Base-by-base conservation (phyloP, 2,888 invertebrate species). In the Caprella mutica region DNA sequence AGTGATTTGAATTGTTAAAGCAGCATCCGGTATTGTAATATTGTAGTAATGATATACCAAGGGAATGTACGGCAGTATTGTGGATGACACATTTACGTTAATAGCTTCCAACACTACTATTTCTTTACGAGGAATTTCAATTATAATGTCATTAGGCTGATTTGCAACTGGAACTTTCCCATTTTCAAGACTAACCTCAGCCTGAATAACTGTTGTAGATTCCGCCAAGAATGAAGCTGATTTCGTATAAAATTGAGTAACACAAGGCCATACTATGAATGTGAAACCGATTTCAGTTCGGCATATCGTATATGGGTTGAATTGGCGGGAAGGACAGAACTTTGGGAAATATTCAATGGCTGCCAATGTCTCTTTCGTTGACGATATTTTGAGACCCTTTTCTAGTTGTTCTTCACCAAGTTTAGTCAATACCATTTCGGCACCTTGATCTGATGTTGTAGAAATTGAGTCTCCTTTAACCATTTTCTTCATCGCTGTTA, bases 41-140 rank as follows among this genome's bases (percentile, higher is more conserved):
- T 59, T 61, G 35, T 59, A 57, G 5, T 33, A 14, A 39, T 62
- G 62, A 40, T 62, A 62, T 29, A 62, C 56, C 24, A 62, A 44
- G 8, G 58, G 58, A 27, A 59, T 17, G 26, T 26, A 26, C 19
- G 17, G 19, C 17, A 53, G 29, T 8, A 62, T 48, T 5, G 12
- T 29, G 5, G 29, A 52, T 21, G 48, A 50, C 14, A 42, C 42
- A 23, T 56, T 52, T 17, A 56, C 59, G 29, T 19, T 5, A 23
- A 42, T n/a, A 17, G 56, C 50, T 12, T 35, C 19, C 8, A 53
- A 56, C 29, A 56, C 9, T 9, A 29, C 30, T 30, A 48, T 39
- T 30, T 42, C 40, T 44, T 27, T 19, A 46, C 56, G 46, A 19
- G 62, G 59, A 42, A 62, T 59, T 42, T 50, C 53, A 9, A 62